These are phyloP conservation scores for Clarias batrachus DNA, from an alignment of 2,113 vertebrate genomes.

Conservation along the genomic window DNA sequence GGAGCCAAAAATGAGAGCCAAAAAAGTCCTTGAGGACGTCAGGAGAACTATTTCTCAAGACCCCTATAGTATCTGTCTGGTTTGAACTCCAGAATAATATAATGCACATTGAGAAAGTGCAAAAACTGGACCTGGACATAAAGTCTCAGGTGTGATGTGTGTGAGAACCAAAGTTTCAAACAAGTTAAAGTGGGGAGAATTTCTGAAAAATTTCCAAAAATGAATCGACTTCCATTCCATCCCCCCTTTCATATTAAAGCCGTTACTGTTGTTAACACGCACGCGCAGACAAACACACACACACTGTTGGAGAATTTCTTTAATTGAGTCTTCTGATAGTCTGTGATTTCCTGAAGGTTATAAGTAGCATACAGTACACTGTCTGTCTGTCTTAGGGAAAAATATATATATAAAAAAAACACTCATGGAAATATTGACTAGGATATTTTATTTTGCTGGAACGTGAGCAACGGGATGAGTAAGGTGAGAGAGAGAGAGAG, in stretches of 20 bases:
- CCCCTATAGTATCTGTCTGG: not conserved
- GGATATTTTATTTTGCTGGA: not conserved
- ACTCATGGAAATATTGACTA: slow-evolving; percentile 28
- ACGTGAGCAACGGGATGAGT: not conserved
- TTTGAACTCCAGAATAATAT: not conserved
- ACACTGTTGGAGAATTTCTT: not conserved
- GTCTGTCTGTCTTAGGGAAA: not conserved
- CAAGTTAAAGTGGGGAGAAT: not conserved
- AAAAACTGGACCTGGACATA: not conserved
- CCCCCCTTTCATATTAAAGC: not conserved
- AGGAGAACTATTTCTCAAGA: too few relatives aligned
- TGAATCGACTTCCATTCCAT: not conserved
- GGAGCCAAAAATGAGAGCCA: too few relatives aligned
- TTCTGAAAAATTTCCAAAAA: too few relatives aligned
- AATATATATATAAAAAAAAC: not conserved
- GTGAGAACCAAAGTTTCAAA: not conserved
- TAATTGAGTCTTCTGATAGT: not conserved
- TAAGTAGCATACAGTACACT: not conserved
- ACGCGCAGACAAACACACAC: not conserved
- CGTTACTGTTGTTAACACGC: not conserved
- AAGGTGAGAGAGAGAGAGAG: not conserved
- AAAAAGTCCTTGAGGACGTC: too few relatives aligned
- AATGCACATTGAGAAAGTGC: not conserved
- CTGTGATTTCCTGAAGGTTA: not conserved
- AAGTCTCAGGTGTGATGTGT: not conserved